phyloP scores from a whole-genome alignment of 2,888 invertebrate species.

The Protodeltote pygarga region DNA sequence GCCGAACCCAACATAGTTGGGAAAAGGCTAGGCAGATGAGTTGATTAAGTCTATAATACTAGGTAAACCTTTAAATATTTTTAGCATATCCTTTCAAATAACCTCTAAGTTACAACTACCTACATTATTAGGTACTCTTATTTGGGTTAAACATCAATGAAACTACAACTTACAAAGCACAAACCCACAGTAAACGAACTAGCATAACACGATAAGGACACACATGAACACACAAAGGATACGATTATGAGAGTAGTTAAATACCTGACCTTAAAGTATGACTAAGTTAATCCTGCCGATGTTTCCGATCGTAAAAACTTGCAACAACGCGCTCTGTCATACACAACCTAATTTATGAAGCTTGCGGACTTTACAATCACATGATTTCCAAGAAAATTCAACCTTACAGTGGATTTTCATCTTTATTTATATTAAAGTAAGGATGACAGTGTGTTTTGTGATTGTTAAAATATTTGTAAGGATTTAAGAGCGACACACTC shows the following conservation, averaged over 20 bases:
- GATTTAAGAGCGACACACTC: constrained; percentile 71
- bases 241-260: constrained; percentile 29
- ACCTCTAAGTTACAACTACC: too few relatives aligned
- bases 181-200: too few relatives aligned
- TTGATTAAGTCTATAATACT: too few relatives aligned
- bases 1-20: too few relatives aligned
- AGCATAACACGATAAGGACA: constrained; percentile 1
- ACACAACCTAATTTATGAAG: constrained; percentile 80
- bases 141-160: too few relatives aligned
- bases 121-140: too few relatives aligned
- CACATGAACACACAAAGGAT: constrained; percentile 12
- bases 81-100: too few relatives aligned
- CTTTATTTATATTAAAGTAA: constrained; percentile 40
- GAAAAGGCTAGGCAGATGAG: too few relatives aligned
- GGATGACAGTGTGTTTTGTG: constrained; percentile 8
- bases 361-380: constrained; percentile 61
- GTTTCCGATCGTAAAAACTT: constrained; percentile 75
- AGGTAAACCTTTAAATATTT: too few relatives aligned
- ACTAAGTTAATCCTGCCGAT: constrained; percentile 68
- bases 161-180: too few relatives aligned
- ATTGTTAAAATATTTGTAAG: constrained; percentile 38
- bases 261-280: constrained; percentile 52
- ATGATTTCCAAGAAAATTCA: constrained; percentile 23
- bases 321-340: constrained; percentile 82
- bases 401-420: constrained; percentile 29